Evolutionary conservation across 2,113 vertebrate species (phyloP), one percentile per base, ranked within the genome.

Genomic region (Hystrix brachyura): DNA sequence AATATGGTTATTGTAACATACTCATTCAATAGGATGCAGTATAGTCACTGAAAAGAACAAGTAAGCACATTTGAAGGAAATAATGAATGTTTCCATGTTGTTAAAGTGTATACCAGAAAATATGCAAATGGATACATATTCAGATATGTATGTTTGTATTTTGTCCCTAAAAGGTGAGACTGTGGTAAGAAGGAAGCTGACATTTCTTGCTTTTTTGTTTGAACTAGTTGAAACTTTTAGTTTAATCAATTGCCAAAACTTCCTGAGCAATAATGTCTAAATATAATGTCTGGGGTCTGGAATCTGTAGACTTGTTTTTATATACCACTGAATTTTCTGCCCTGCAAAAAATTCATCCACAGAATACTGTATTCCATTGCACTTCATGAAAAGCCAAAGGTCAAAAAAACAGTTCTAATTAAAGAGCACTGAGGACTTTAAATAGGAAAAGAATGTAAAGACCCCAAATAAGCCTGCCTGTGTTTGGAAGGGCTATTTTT

Each of bases 211-310:
- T 64, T 78, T 32, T 17, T 89, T 53, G 90, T 86, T 89, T 87
- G 62, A 94, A 86, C 12, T 55, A 46, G 19, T 62, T 84, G 51
- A 95, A 87, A 57, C 43, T 90, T 96, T 81, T 60, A 80, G 9
- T 96, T 96, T 80, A 74, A 38, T 81, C 34, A n/a, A 23, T 71
- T 38, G 0, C 23, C 72, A 71, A 21, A 62, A 21, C 55, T 72
- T 5, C n/a, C 71, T 27, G 38, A 94, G 53, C 51, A 23, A 62
- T 18, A 21, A 94, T 27, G 19, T 51, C 55, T 78, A 32, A 86
- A 48, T 72, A 38, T 34, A 0, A 4, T 64, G 43, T 53, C 55
- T 6, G 2, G 27, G n/a, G 15, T 17, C 80, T 82, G 2, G 59
- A 8, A 29, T 82, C 65, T n/a, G 43, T 25, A 53, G 57, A 72